Percentiles rank a stretch among this genome's conserved stretches.
Conservation (phyloP, 1,140 invertebrate genomes). For the Zelostemma sp. region DNA sequence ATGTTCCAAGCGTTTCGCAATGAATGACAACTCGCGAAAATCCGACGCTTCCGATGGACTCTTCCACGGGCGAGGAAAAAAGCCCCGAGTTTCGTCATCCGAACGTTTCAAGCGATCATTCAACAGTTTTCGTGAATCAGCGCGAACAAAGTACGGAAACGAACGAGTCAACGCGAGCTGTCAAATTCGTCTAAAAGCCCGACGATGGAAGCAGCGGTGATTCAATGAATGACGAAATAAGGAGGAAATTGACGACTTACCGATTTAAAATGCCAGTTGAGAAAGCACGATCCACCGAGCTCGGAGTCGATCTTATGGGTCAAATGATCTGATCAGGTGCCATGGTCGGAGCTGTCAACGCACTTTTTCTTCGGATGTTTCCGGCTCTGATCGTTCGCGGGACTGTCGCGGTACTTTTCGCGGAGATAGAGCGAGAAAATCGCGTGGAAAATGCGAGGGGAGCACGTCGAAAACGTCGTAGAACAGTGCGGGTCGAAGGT, state of each 20-base stretch:
- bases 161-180: too few relatives aligned
- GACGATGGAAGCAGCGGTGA: too few relatives aligned
- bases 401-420: slow-evolving; percentile 6
- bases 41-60: too few relatives aligned
- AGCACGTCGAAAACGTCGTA: slow-evolving; percentile 20
- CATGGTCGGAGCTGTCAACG: slow-evolving; percentile 50
- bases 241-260: slow-evolving; percentile 45
- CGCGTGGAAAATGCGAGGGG: slow-evolving; percentile 1
- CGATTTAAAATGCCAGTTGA: slow-evolving; percentile 56
- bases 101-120: too few relatives aligned
- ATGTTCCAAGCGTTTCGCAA: background rate
- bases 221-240: slow-evolving; percentile 9
- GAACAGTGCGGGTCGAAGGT: slow-evolving; percentile 54
- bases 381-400: background rate
- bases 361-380: slow-evolving; percentile 9
- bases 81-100: too few relatives aligned
- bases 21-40: too few relatives aligned
- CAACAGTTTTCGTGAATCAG: too few relatives aligned
- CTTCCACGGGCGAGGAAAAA: too few relatives aligned
- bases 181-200: too few relatives aligned
- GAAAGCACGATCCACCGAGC: slow-evolving; percentile 61
- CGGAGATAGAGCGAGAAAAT: background rate
- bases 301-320: slow-evolving; percentile 64
- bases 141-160: too few relatives aligned
- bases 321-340: slow-evolving; percentile 61